Evolutionary conservation across 2,113 vertebrate species (phyloP), one percentile per base, ranked within the genome.

Genomic region (Channa maculata): DNA sequence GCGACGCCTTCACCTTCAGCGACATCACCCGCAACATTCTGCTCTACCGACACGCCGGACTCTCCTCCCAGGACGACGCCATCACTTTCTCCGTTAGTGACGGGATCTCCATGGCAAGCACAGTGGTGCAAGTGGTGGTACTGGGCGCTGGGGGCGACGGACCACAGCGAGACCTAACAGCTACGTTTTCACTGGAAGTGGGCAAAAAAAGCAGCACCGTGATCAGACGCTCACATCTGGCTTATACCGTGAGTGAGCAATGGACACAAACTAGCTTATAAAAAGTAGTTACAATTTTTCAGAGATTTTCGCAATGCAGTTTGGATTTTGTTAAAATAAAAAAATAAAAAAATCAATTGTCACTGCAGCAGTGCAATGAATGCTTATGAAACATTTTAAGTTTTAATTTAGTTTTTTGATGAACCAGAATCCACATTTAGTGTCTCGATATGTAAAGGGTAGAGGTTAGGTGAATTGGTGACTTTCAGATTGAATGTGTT

Each of bases 61-160:
- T 94, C 0, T 79, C 89, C 7, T 72, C 83, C 1, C 86, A 73
- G 36, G 94, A 96, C n/a, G 97, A 99, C 88, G 85, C 91, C 84
- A 91, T 98, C 92, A 95, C 95, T 36, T 91, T 99, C 92, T 95
- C 96, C 0, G 96, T 98, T 43, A 96, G 96, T 0, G 96, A 99
- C 0, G 96, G 97, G 0, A 80, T 94, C 57, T 93, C 94, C 12
- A 93, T 93, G 9, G 94, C 93, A 1, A 92, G 89, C 3, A 85
- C 93, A 0, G 84, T 93, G 43, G 92, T 99, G 88, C 94, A 92
- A 74, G 96, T 99, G 71, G 68, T 82, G 3, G 95, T 98, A 80
- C 86, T 93, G 34, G 92, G 68, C 15, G 65, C 85, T 5, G 89
- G 90, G 5, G 88, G 57, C n/a, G 79, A 43, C 0, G 95, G 94